Evolutionary conservation across 1,140 invertebrate species (phyloP).

Genomic region (Eufriesea mexicana): DNA sequence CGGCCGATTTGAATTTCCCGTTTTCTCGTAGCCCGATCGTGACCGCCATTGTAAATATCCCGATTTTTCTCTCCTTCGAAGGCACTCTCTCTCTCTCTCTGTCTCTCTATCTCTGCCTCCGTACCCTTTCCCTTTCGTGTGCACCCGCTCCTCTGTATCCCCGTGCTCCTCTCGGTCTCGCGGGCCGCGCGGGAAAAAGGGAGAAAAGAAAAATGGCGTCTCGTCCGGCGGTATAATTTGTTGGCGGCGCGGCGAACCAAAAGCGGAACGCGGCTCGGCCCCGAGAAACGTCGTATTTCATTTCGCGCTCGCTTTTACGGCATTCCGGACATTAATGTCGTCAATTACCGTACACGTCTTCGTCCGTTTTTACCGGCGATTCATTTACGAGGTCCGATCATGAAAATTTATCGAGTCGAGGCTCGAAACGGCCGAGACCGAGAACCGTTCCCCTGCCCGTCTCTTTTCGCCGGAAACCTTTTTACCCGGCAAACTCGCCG

Average conservation of each 20-base stretch:
- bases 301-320: conserved; percentile 43
- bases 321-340: conserved; percentile 44
- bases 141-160: not conserved
- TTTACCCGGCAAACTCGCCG: not conserved
- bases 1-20: conserved; percentile 69
- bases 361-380: conserved; percentile 42
- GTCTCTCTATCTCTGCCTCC: not conserved
- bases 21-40: conserved; percentile 58
- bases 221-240: conserved; percentile 49
- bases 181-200: not conserved
- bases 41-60: conserved; percentile 49
- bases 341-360: conserved; percentile 47
- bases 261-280: conserved; percentile 14
- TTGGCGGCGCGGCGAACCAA: conserved; percentile 34
- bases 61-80: conserved; percentile 45
- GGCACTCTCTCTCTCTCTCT: not conserved
- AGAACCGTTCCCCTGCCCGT: not conserved
- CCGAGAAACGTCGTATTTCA: conserved; percentile 46
- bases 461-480: not conserved
- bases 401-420: conserved; percentile 46
- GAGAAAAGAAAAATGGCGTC: conserved; percentile 13
- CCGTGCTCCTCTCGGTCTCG: not conserved
- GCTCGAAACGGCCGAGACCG: not conserved
- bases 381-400: conserved; percentile 43
- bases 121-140: not conserved